A percentile compares a stretch with the other conserved stretches of the same genome.
Conservation (phyloP, 1,140 invertebrate species). For the Anastatus disparis region DNA sequence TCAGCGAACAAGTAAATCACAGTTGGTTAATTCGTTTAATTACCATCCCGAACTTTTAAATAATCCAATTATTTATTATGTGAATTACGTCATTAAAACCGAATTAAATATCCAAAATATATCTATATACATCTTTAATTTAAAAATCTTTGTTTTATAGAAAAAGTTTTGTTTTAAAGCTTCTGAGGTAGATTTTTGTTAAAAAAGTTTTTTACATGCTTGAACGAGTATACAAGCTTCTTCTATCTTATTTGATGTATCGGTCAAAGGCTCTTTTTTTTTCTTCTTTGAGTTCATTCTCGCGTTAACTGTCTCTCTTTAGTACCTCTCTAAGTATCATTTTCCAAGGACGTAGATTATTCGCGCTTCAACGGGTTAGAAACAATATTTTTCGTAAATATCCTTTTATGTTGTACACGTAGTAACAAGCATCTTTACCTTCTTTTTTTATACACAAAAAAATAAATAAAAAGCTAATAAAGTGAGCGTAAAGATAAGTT, state of each 20-base stretch:
- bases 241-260: background rate
- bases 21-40: conserved; percentile 1
- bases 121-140: too few relatives aligned
- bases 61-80: conserved; percentile 2
- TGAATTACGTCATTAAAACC: background rate
- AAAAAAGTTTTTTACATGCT: background rate
- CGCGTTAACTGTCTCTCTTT: background rate
- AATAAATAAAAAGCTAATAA: too few relatives aligned
- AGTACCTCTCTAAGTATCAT: background rate
- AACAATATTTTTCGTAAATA: conserved; percentile 2
- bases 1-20: background rate
- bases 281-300: background rate
- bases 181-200: background rate
- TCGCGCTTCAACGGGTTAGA: conserved; percentile 3
- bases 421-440: too few relatives aligned
- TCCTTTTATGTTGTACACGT: conserved; percentile 15
- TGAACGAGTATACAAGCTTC: background rate
- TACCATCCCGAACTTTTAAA: background rate
- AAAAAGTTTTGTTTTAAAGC: too few relatives aligned
- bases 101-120: background rate
- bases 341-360: conserved; percentile 25
- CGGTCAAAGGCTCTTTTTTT: conserved; percentile 1
- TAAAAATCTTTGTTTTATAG: too few relatives aligned
- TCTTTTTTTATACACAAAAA: too few relatives aligned
- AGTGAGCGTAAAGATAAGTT: too few relatives aligned